Evolutionary conservation across 2,113 vertebrate species (phyloP).

Genomic region (Hippotragus niger): DNA sequence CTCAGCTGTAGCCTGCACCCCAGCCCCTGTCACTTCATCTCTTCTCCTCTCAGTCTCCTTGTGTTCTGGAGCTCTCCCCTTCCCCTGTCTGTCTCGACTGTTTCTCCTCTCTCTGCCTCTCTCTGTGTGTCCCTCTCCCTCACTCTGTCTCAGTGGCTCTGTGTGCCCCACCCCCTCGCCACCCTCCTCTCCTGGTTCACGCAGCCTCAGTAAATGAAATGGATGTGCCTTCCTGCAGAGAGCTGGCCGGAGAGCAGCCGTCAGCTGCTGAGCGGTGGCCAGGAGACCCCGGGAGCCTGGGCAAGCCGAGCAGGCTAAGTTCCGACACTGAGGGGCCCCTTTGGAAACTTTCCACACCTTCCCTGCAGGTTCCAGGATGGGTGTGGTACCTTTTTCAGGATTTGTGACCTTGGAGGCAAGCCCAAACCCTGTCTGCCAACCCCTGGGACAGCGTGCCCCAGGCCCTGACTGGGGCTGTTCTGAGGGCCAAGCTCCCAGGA

Average conservation of each 20-base stretch:
- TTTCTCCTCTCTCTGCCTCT: background rate
- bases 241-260: slow-evolving; percentile 58
- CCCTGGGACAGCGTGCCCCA: background rate
- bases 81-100: background rate
- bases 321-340: background rate
- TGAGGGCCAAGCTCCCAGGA: background rate
- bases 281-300: slow-evolving; percentile 56
- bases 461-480: background rate
- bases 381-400: slow-evolving; percentile 4
- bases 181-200: background rate
- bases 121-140: background rate
- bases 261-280: slow-evolving; percentile 27
- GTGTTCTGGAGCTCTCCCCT: background rate
- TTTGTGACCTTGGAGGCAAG: slow-evolving; percentile 37
- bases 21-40: background rate
- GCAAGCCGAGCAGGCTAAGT: slow-evolving; percentile 26
- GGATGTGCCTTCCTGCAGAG: slow-evolving; percentile 46
- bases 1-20: background rate
- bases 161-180: background rate
- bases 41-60: background rate
- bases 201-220: background rate
- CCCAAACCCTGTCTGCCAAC: slow-evolving; percentile 15
- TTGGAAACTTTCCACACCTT: slow-evolving; percentile 58
- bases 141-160: background rate
- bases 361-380: slow-evolving; percentile 40